A percentile compares a stretch with the other conserved stretches of the same genome.
Evolutionary conservation across 2,797 vertebrate genomes (phyloP).

Genomic region (Argyrosomus regius): DNA sequence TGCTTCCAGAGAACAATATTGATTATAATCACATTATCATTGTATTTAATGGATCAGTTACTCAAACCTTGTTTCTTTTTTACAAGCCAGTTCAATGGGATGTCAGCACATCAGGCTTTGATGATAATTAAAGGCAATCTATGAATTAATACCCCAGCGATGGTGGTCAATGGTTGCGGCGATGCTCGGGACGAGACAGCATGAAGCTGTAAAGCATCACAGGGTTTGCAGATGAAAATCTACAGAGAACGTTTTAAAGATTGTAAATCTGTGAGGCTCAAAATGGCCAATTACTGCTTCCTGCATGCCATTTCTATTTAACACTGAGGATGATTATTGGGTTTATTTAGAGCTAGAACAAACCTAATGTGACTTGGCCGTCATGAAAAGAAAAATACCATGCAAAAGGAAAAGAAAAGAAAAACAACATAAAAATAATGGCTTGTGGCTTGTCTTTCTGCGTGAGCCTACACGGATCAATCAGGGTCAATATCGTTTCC

Average conservation of each 20-base stretch:
- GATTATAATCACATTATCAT: conserved; percentile 39
- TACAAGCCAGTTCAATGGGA: conserved; percentile 22
- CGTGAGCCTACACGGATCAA: neutral
- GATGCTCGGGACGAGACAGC: conserved; percentile 37
- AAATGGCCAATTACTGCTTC: conserved; percentile 64
- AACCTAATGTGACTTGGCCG: conserved; percentile 6
- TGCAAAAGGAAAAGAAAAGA: neutral
- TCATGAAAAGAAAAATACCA: neutral
- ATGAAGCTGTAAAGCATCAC: conserved; percentile 44
- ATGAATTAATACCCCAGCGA: conserved; percentile 61
- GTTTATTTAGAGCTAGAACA: neutral
- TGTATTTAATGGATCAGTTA: conserved; percentile 32
- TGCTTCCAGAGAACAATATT: conserved; percentile 38
- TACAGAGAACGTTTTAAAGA: conserved; percentile 60
- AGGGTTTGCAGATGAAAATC: conserved; percentile 47
- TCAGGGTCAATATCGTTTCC: neutral
- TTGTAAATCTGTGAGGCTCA: conserved; percentile 47
- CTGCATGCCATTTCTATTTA: conserved; percentile 39
- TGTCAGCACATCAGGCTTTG: conserved; percentile 42
- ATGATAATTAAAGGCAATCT: conserved; percentile 62
- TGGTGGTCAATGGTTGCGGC: conserved; percentile 16
- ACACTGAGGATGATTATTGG: conserved; percentile 19
- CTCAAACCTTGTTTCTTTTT: conserved; percentile 29
- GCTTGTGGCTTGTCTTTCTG: neutral
- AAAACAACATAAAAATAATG: neutral